Evolutionary conservation across 2,888 invertebrate genomes (phyloP), one percentile per base, ranked within the genome.

Genomic region (Aphodius sticticus): DNA sequence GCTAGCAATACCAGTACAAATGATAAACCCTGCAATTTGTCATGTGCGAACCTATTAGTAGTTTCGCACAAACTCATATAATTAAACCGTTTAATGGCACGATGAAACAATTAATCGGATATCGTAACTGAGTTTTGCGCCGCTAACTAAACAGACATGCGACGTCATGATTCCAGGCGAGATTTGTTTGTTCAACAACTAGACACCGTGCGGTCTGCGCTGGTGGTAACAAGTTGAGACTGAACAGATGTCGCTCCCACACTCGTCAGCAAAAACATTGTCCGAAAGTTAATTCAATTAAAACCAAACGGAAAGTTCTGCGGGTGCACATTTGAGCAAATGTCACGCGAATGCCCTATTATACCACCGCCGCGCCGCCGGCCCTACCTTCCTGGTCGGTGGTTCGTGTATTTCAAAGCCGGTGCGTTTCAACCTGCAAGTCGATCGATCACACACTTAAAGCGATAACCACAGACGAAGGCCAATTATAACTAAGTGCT

Each of bases 251-350:
- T 53, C 53, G 12, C 26, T 26, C 70, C 16, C 70, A 70, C 16
- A 15, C 70, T n/a, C 70, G n/a, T 70, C 70, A n/a, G 5, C n/a
- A n/a, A 70, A 15, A 15, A 70, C 15, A 70, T 26, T 16, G 70
- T 70, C 16, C 70, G 26, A 70, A 70, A 70, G 16, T 70, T 70
- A 70, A 70, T 70, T 70, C 16, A 70, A 70, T 70, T 70, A 70
- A 53, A 70, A 70, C 70, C 70, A 26, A 70, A 26, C 16, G 70
- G 6, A 70, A 70, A 70, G 70, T 70, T 70, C 14, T 70, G 70
- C 14, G 70, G 26, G 70, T 26, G 15, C 16, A 16, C 70, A 15
- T 70, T 70, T 70, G 26, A 70, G 6, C 12, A 70, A 15, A 26
- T n/a, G 70, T 70, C 70, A 70, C 70, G 70, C 70, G 70, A 70